Base-by-base conservation (phyloP, 2,888 invertebrate genomes). In the Dichetophora obliterata region DNA sequence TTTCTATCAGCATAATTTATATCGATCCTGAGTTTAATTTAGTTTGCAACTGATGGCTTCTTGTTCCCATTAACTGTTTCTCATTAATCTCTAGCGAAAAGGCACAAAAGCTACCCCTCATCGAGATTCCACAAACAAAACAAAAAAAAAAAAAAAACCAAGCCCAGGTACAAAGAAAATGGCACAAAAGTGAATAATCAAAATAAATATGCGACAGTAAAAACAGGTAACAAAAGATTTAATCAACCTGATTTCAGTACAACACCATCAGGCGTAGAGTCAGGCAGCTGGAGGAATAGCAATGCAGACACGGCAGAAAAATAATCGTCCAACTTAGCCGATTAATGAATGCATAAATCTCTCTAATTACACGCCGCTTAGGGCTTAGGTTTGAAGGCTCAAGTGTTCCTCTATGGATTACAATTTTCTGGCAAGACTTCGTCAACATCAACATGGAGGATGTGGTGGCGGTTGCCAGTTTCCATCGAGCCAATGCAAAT, bases 301-400 rank as follows among this genome's bases (percentile, higher is more conserved):
- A 61, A 68, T 77, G 73, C 76, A 79, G 63, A 77, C 78, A 76
- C 76, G 75, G 75, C 74, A 79, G 52, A 79, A 79, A 81, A 82
- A 79, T 81, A 81, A 82, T 83, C 80, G 80, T 75, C 70, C 80
- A 82, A 82, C 81, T 83, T 83, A 80, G 81, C 82, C 83, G 81
- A 82, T 82, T 82, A 83, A 83, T 83, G 82, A 81, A 80, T 81
- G 78, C 81, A 83, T 83, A 83, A 83, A 83, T 83, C 82, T 82
- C 79, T 81, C 82, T 82, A 82, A 83, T 82, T 83, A 81, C 81
- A 79, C 75, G 65, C 75, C 63, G 76, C 80, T 79, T 77, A 71
- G 76, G 78, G 78, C 73, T 11, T 14, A 59, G 6, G 63, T 31
- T 22, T 43, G 8, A 24, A 16, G 43, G 31, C 63, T 65, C 65